Percentiles rank a stretch among this genome's conserved stretches.
Evolutionary conservation across 2,113 vertebrate species (phyloP).

Genomic region (Anoura caudifer): DNA sequence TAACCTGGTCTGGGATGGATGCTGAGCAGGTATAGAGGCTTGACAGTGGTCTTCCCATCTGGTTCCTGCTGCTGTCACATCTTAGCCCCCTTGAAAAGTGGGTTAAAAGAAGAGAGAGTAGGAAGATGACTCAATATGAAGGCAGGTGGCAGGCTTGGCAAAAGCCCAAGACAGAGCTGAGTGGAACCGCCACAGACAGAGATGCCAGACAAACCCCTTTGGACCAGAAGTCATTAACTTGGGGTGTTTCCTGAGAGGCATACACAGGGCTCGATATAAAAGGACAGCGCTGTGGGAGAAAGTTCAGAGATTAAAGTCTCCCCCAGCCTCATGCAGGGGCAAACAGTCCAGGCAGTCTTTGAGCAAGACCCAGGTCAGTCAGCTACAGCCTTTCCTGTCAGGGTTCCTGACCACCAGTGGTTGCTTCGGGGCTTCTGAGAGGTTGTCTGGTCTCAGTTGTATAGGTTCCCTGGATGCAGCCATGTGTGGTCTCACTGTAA

Average conservation of each 20-base stretch:
- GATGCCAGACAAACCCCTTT: neutral
- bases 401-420: neutral
- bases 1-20: neutral
- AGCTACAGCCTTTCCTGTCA: neutral
- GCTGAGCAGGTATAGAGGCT: neutral
- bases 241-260: neutral
- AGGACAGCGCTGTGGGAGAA: neutral
- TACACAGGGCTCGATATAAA: neutral
- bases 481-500: neutral
- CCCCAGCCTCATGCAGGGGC: neutral
- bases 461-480: neutral
- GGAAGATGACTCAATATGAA: neutral
- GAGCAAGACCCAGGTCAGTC: neutral
- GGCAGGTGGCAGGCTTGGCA: neutral
- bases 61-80: neutral
- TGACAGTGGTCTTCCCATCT: neutral
- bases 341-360: neutral
- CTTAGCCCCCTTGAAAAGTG: neutral
- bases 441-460: neutral
- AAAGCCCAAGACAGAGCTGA: neutral
- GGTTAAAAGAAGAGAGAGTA: neutral
- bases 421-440: neutral
- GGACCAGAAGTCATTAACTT: neutral
- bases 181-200: neutral
- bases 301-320: conserved; percentile 40